Base-by-base conservation (phyloP, 2,797 vertebrate genomes). In the Aulostomus chinensis region DNA sequence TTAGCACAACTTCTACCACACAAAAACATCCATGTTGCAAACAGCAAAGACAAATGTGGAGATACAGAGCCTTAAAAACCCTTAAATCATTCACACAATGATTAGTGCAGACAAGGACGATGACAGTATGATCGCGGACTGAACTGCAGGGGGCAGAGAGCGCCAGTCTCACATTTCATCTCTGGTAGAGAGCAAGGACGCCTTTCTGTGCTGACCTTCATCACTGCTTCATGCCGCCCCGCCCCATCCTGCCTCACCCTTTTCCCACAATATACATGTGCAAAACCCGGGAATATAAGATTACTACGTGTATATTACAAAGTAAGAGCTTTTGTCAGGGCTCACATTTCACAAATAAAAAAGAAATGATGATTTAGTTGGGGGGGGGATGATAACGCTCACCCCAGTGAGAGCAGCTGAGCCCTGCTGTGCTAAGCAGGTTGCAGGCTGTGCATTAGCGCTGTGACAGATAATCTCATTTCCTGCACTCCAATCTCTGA, bases 391-490 rank as follows among this genome's bases (percentile, higher is more conserved):
- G 20, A 21, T 21, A 10, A 65, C 47, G 21, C 31, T 31, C 24
- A 32, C 35, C 60, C 35, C 40, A 30, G 61, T 13, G 41, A 68
- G 53, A 63, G 43, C 60, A 72, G 59, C 68, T 57, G 41, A 53
- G 65, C 47, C 16, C 49, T 68, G 68, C 68, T 66, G 62, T 61
- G 40, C 30, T 65, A 62, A 86, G 76, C 68, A 84, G 77, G 76
- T 62, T 68, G 70, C 53, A 64, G 73, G 60, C 63, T 50, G 66
- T 85, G 79, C 83, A 87, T 89, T 86, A 87, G 78, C 5, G 18
- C 60, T 51, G 73, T 69, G 68, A 79, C 79, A 68, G 71, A 84
- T 89, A 88, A 90, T 89, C 88, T 86, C 24, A 90, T 89, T 91
- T 87, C 76, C 85, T 81, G 80, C 67, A 62, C 83, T 83, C 65